phyloP scores from a whole-genome alignment of 2,797 vertebrate species.

The Sus cebifrons region DNA sequence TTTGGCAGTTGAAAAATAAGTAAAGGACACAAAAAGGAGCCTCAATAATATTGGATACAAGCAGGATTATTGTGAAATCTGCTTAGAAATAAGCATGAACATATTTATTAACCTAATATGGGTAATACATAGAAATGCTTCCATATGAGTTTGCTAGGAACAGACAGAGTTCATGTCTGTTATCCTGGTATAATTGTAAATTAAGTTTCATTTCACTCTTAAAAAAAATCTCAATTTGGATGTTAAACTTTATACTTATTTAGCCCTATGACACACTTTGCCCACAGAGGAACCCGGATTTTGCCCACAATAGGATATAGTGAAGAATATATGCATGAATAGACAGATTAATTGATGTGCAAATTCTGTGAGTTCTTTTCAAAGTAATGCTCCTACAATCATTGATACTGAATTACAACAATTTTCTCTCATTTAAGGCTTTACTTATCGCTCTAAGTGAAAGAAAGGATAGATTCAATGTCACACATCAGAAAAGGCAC shows the following conservation, averaged over 20 bases:
- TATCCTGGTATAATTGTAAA: not conserved
- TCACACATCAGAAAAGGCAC: constrained; percentile 62
- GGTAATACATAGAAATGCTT: not conserved
- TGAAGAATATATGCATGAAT: not conserved
- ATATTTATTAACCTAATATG: not conserved
- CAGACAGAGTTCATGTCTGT: not conserved
- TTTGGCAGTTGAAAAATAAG: not conserved
- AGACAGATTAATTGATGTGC: not conserved
- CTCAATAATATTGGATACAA: not conserved
- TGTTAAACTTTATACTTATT: not conserved
- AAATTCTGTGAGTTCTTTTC: constrained; percentile 3
- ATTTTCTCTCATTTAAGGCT: not conserved
- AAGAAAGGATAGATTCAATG: constrained; percentile 59
- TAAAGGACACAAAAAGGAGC: not conserved
- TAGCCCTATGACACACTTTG: not conserved
- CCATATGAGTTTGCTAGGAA: not conserved
- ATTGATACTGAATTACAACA: not conserved
- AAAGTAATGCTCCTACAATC: not conserved
- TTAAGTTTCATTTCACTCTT: not conserved
- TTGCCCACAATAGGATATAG: not conserved
- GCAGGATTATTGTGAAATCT: not conserved
- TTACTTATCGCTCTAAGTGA: constrained; percentile 25
- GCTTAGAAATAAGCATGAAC: not conserved
- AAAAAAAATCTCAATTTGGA: not conserved
- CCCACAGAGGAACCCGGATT: not conserved